These are phyloP conservation scores for Acrobasis consociella DNA, from an alignment of 2,888 invertebrate species.

Conservation along the genomic window DNA sequence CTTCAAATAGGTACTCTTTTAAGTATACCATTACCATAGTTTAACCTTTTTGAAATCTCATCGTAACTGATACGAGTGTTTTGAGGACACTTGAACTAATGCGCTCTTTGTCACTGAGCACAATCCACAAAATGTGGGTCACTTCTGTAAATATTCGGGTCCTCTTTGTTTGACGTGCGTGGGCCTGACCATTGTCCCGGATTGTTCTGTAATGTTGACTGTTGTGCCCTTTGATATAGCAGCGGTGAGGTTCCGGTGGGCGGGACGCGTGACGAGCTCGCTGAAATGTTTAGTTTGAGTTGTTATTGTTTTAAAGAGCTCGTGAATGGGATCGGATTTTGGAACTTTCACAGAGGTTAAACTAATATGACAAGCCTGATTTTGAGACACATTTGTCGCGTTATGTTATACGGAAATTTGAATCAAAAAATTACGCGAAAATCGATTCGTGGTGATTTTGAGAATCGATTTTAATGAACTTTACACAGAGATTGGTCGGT, in stretches of 20 bases:
- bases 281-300: conserved; percentile 36
- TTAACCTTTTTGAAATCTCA: not conserved
- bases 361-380: not conserved
- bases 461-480: too few species aligned
- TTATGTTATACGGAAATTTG: too few species aligned
- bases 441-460: too few species aligned
- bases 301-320: conserved; percentile 31
- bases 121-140: conserved; percentile 44
- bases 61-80: conserved; percentile 1
- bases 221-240: conserved; percentile 46
- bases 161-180: conserved; percentile 55
- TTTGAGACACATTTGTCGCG: too few species aligned
- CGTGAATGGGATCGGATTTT: conserved; percentile 9
- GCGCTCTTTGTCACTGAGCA: conserved; percentile 49
- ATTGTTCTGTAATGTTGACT: conserved; percentile 27
- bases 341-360: conserved; percentile 12
- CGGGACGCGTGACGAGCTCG: conserved; percentile 35
- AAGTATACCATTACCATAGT: not conserved
- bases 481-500: too few species aligned
- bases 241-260: conserved; percentile 40
- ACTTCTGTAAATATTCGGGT: conserved; percentile 52
- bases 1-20: too few species aligned
- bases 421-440: too few species aligned
- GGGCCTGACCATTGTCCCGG: conserved; percentile 52
- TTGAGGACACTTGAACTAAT: conserved; percentile 43